phyloP scores from a whole-genome alignment of 2,888 invertebrate genomes.

The Alloplasta piceator region DNA sequence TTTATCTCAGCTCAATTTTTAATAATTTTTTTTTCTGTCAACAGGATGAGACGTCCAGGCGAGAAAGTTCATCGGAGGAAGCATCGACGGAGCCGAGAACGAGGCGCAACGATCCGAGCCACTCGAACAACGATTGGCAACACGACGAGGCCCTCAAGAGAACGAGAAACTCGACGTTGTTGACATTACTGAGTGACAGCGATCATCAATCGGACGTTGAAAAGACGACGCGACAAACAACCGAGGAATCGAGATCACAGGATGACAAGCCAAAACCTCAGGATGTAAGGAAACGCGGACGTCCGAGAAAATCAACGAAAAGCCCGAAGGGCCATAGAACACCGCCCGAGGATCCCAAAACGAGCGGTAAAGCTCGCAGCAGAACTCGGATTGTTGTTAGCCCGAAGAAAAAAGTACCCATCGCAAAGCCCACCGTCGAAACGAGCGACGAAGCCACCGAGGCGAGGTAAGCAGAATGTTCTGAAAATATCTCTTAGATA shows the following conservation, averaged over 20 bases:
- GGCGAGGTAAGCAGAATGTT: slow-evolving; percentile 58
- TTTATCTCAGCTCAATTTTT: too few relatives aligned
- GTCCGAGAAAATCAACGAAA: slow-evolving; percentile 84
- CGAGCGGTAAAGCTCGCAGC: slow-evolving; percentile 72
- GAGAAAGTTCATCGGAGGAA: slow-evolving; percentile 76
- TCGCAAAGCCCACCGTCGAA: slow-evolving; percentile 81
- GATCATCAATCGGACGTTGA: slow-evolving; percentile 80
- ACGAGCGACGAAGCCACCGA: slow-evolving; percentile 82
- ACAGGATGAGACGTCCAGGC: slow-evolving; percentile 70
- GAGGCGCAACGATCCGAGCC: slow-evolving; percentile 63
- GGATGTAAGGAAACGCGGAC: slow-evolving; percentile 83
- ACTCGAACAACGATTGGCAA: slow-evolving; percentile 76
- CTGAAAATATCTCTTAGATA: too few relatives aligned
- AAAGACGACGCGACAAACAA: slow-evolving; percentile 77
- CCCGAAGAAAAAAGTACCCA: slow-evolving; percentile 82
- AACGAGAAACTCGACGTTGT: slow-evolving; percentile 82
- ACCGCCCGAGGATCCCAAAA: slow-evolving; percentile 73
- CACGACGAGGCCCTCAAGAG: slow-evolving; percentile 81
- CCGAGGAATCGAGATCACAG: slow-evolving; percentile 71
- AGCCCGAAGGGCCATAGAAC: slow-evolving; percentile 76
- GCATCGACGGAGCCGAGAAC: slow-evolving; percentile 66
- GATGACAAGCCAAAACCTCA: slow-evolving; percentile 81
- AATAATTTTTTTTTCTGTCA: not conserved
- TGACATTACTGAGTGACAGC: slow-evolving; percentile 82
- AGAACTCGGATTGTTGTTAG: slow-evolving; percentile 64